phyloP scores from a whole-genome alignment of 2,113 vertebrate genomes.

The Menura novaehollandiae region DNA sequence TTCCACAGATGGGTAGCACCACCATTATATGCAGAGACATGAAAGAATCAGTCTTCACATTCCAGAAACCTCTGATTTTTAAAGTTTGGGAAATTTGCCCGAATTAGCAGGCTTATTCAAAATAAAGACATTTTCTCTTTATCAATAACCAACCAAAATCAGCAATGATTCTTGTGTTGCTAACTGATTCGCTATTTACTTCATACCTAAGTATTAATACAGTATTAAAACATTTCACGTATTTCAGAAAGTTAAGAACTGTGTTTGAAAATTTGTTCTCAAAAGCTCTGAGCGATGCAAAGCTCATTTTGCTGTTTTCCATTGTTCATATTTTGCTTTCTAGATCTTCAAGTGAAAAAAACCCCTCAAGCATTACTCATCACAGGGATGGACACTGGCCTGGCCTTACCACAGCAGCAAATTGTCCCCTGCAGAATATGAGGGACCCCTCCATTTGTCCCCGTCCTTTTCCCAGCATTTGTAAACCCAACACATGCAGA shows the following conservation, averaged over 20 bases:
- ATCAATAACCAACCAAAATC: neutral
- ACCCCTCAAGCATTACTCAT: neutral
- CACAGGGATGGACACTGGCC: neutral
- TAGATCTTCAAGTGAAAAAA: neutral
- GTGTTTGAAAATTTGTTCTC: neutral
- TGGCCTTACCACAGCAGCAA: neutral
- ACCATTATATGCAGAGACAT: neutral
- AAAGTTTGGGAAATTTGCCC: neutral
- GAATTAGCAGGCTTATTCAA: neutral
- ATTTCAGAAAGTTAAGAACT: neutral
- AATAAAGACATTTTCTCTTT: neutral
- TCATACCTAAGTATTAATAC: neutral
- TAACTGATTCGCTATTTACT: neutral
- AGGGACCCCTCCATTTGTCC: neutral
- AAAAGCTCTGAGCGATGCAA: neutral
- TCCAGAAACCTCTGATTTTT: neutral
- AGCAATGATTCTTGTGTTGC: neutral
- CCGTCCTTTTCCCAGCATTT: neutral
- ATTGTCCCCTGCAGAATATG: fast-evolving
- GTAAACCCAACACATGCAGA: fast-evolving
- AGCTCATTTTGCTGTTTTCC: neutral
- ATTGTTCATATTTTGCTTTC: neutral
- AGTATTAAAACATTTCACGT: neutral
- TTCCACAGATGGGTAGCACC: neutral
- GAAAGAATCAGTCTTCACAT: neutral